Conservation (phyloP, 2,888 invertebrate genomes). For the Atethmia centrago region DNA sequence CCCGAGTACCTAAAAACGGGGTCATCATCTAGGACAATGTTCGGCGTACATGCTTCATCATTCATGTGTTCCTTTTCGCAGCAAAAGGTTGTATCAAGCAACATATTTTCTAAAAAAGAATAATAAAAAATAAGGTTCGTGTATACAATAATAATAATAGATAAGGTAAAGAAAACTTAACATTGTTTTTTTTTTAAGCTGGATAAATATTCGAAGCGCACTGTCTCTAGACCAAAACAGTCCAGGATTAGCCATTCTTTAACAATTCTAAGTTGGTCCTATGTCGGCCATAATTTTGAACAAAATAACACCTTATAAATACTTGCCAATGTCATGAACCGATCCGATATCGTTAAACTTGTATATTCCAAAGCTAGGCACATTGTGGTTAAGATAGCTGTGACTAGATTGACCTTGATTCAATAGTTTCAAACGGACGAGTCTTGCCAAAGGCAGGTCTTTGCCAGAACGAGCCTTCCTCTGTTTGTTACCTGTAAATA, state of each 20-base stretch:
- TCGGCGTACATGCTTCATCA: slow-evolving; percentile 65
- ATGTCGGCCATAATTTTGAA: too few relatives aligned
- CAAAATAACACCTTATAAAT: neutral
- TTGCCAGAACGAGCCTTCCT: slow-evolving; percentile 61
- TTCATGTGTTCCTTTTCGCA: slow-evolving; percentile 63
- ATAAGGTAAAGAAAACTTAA: neutral
- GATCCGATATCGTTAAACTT: slow-evolving; percentile 63
- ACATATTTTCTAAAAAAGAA: slow-evolving; percentile 66
- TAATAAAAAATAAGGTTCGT: too few relatives aligned
- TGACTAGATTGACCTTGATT: slow-evolving; percentile 65
- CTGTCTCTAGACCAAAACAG: neutral
- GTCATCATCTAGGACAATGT: slow-evolving; percentile 66
- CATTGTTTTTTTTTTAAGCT: neutral
- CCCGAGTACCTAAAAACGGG: slow-evolving; percentile 68
- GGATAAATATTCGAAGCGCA: neutral
- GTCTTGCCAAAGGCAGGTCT: slow-evolving; percentile 59
- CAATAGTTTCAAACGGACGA: slow-evolving; percentile 64
- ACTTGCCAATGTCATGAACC: slow-evolving; percentile 71
- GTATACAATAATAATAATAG: neutral
- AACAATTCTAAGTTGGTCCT: too few relatives aligned
- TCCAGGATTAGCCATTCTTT: neutral
- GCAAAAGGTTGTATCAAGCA: slow-evolving; percentile 64
- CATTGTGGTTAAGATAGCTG: slow-evolving; percentile 63
- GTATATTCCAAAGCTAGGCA: slow-evolving; percentile 58
- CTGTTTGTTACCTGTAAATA: slow-evolving; percentile 65